These are phyloP conservation scores for Polypedilum vanderplanki DNA, from an alignment of 1,140 invertebrate genomes.

Conservation along the genomic window DNA sequence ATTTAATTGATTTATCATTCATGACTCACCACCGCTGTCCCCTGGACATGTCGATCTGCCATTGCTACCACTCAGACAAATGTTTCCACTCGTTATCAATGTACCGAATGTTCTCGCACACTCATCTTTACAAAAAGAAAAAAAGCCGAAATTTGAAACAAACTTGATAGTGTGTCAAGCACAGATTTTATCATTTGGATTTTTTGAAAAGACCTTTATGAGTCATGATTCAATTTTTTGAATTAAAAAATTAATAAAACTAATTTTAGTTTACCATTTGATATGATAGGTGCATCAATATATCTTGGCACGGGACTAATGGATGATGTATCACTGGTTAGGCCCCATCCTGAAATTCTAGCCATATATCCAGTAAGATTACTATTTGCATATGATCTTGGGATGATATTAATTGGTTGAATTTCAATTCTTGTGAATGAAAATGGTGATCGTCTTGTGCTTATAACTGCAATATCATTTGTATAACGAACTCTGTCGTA, in stretches of 20 bases:
- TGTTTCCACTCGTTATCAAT: background rate
- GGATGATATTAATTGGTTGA: background rate
- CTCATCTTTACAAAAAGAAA: background rate
- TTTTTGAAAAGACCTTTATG: too few relatives aligned
- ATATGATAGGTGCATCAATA: background rate
- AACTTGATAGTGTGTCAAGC: too few relatives aligned
- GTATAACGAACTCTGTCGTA: background rate
- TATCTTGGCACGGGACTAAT: background rate
- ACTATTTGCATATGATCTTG: background rate
- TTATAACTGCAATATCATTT: constrained; percentile 9
- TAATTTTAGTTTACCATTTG: background rate
- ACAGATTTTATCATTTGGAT: too few relatives aligned
- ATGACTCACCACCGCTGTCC: background rate
- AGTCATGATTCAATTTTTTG: too few relatives aligned
- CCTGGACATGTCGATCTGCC: background rate
- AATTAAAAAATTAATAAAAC: too few relatives aligned
- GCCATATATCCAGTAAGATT: background rate
- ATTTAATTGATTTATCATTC: too few relatives aligned
- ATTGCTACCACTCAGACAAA: background rate
- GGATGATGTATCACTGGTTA: background rate
- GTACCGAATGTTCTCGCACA: constrained; percentile 3
- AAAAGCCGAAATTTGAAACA: too few relatives aligned
- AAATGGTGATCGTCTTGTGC: background rate
- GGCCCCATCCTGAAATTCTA: background rate
- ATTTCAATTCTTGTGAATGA: background rate